Percentiles rank a stretch among this genome's conserved stretches.
Conservation (phyloP, 1,140 invertebrate genomes). For the Diprion similis region DNA sequence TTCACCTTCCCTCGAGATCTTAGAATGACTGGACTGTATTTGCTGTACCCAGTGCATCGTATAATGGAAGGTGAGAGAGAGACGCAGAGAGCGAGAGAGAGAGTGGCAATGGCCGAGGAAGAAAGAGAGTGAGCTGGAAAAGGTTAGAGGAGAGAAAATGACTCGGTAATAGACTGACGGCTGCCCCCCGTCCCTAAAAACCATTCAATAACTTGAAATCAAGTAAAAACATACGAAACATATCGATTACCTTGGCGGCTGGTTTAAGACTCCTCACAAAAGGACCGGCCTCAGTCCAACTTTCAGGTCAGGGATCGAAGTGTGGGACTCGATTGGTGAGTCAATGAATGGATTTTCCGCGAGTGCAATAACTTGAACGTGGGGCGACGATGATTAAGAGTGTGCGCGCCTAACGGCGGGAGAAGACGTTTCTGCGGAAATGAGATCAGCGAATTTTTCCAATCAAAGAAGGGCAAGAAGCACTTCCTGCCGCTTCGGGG, state of each 20-base stretch:
- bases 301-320: too few relatives aligned
- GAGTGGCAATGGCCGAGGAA: too few relatives aligned
- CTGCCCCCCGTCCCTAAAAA: slow-evolving; percentile 6
- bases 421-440: slow-evolving; percentile 29
- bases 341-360: too few relatives aligned
- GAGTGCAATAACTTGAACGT: too few relatives aligned
- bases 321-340: too few relatives aligned
- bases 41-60: background rate
- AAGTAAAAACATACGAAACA: slow-evolving; percentile 22
- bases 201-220: slow-evolving; percentile 13
- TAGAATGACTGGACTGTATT: background rate
- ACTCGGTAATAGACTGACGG: background rate
- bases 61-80: background rate
- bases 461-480: background rate
- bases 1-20: background rate
- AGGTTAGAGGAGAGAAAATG: background rate
- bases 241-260: slow-evolving; percentile 21
- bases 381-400: too few relatives aligned
- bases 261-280: slow-evolving; percentile 4
- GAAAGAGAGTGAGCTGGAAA: too few relatives aligned
- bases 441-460: slow-evolving; percentile 34
- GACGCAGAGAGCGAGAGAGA: background rate
- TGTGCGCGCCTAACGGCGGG: too few relatives aligned
- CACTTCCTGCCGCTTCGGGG: background rate
- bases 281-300: background rate